Base-by-base conservation (phyloP, 2,113 vertebrate species). In the Syngnathus floridae region DNA sequence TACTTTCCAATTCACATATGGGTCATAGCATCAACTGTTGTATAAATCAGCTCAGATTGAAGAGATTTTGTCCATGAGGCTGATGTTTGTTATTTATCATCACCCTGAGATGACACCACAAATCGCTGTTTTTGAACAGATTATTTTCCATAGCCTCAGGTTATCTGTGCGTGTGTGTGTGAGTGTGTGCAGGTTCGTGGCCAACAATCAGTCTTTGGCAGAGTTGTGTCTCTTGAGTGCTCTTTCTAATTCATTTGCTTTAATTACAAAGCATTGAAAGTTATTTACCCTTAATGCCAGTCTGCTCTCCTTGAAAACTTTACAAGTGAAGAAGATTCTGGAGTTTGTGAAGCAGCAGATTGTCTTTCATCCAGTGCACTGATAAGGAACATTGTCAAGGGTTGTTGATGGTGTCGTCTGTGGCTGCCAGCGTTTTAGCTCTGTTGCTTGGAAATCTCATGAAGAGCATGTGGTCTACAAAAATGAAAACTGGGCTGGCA, bases 331-430 rank as follows among this genome's bases (percentile, higher is more conserved):
- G 45, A 56, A 17, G 45, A 56, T 67, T 68, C 40, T 64, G 55
- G 59, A 46, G 38, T 35, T 67, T 63, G n/a, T 52, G 40, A 73
- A 67, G 66, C 66, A 78, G 66, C 68, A n/a, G 68, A 67, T 67
- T 69, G 67, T 52, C 62, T 69, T 41, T 69, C 16, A 40, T n/a
- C 57, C 60, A 21, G 62, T 41, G 66, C 62, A 2, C 67, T 48
- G 65, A 78, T 63, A 76, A 63, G 38, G 56, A 55, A 55, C 10
- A 1, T 49, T 26, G 69, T 62, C 9, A 37, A 41, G 60, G 41
- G 9, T 45, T 60, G 60, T 52, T 55, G 75, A 74, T 69, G 74
- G 78, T 52, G 65, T 64, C 76, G 70, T 43, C 67, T 59, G 35
- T 62, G 72, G 65, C 61, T 62, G 65, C 54, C 75, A 31, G 26